Evolutionary conservation across 1,140 invertebrate genomes (phyloP), one percentile per base, ranked within the genome.

Genomic region (Drosophila prosaltans): DNA sequence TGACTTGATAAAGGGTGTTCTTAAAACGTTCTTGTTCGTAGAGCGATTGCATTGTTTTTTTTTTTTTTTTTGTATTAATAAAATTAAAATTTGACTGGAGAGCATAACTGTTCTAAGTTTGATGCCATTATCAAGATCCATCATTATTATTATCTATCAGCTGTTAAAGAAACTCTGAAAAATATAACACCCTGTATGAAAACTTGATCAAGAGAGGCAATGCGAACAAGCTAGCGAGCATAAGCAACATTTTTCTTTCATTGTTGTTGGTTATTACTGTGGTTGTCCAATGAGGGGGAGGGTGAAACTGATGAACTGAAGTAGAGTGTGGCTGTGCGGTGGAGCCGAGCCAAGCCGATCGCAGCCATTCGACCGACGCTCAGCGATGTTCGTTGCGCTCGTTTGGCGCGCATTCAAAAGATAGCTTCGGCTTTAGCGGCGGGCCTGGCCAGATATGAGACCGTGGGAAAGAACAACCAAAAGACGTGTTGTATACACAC

Each of bases 391-490:
- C 74, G 74, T 73, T 73, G 75, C 76, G 76, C 75, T 80, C 74
- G 66, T 79, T 85, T 85, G 82, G 81, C 81, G 82, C 81, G 81
- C 78, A 85, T 81, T 84, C 81, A 80, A 58, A 58, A 74, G 79
- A 85, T 85, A 85, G 81, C 83, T 86, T 58, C 51, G 16, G 60
- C 60, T 39, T 58, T 28, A 28, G 64, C 64, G 36, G 57, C 55
- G 30, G 55, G 65, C 32, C 64, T 57, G 86, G 90, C 85, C 84
- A 92, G 91, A 92, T 92, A 92, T 92, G 90, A 92, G 88, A 92
- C 91, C 91, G 91, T 92, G 91, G 91, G 91, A 92, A 92, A 91
- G 90, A 92, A 91, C 88, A 91, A 84, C 86, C 76, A 91, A 59
- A 91, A 91, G 85, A 90, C 83, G 86, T 89, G 77, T 89, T 84